A percentile compares a stretch with the other conserved stretches of the same genome.
These are phyloP conservation scores for Acomys russatus DNA, from an alignment of 2,797 vertebrate species.

Conservation along the genomic window DNA sequence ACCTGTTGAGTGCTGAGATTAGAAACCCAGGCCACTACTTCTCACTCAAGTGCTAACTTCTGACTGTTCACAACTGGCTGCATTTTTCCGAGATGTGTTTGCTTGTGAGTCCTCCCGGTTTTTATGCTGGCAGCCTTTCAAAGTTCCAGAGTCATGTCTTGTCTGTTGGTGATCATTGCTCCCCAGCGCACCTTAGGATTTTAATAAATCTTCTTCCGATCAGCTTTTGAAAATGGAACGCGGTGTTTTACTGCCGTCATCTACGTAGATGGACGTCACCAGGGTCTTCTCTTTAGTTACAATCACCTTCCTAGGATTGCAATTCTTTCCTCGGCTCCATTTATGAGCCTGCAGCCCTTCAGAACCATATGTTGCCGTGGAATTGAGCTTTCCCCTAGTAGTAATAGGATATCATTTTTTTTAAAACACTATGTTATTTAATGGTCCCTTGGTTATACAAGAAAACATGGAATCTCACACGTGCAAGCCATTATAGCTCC, in stretches of 20 bases:
- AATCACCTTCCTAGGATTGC: slow-evolving; percentile 55
- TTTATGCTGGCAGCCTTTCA: slow-evolving; percentile 54
- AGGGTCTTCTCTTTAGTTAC: slow-evolving; percentile 68
- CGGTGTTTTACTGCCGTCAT: slow-evolving; percentile 58
- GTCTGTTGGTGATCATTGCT: slow-evolving; percentile 50
- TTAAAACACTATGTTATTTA: slow-evolving; percentile 50
- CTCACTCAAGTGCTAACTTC: neutral
- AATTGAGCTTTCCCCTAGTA: slow-evolving; percentile 63
- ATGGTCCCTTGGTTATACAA: slow-evolving; percentile 67
- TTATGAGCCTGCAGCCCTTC: slow-evolving; percentile 59
- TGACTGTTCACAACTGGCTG: slow-evolving; percentile 5
- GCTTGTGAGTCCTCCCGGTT: neutral
- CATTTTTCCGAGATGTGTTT: slow-evolving; percentile 30
- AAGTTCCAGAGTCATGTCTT: neutral
- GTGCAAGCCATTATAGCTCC: slow-evolving; percentile 47
- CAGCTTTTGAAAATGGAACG: slow-evolving; percentile 72
- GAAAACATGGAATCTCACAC: slow-evolving; percentile 62
- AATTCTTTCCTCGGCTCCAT: slow-evolving; percentile 69
- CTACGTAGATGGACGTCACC: slow-evolving; percentile 74
- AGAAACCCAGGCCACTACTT: neutral
- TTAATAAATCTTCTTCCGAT: slow-evolving; percentile 79
- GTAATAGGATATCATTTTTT: slow-evolving; percentile 70
- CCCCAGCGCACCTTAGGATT: slow-evolving; percentile 65
- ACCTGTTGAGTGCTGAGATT: neutral
- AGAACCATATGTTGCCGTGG: slow-evolving; percentile 73